Base-by-base conservation (phyloP, 2,113 vertebrate genomes). In the Connochaetes taurinus region DNA sequence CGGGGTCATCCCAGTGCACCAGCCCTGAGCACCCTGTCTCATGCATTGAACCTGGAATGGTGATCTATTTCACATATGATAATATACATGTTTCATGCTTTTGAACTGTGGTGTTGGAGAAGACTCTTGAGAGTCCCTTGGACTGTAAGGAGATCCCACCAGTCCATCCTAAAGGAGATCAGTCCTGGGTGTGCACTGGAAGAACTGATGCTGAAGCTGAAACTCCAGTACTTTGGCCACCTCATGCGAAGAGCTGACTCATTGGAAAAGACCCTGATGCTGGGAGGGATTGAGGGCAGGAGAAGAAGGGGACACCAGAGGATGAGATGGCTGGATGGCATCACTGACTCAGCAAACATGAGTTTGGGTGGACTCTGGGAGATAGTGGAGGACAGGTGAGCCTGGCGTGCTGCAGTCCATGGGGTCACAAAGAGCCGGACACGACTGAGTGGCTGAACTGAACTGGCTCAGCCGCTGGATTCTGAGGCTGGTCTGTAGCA, bases 361-460 rank as follows among this genome's bases (percentile, higher is more conserved):
- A 40, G 67, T 71, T 21, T 71, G 64, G 19, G 64, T 71, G 19
- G 36, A 11, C 64, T 21, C n/a, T 12, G n/a, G 10, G 64, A 71
- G 9, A 36, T 12, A 6, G n/a, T 12, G n/a, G n/a, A 6, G 19
- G 10, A 40, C 10, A 36, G n/a, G n/a, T 1, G 0, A 40, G 67
- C n/a, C 67, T 71, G 67, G 19, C 5, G 0, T 71, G 67, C 19
- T 40, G 67, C n/a, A 12, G 67, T 40, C n/a, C n/a, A 6, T 23
- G n/a, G 67, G 10, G 19, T 6, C 0, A 5, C 67, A 71, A 40
- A 40, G n/a, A 6, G 67, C 9, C 1, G 0, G 19, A 40, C 19
- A 40, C 0, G 2, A 71, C n/a, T 40, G 67, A 12, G n/a, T 0
- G 0, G 2, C 67, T 40, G 67, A 40, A 40, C n/a, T 40, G 67